Percentiles rank a stretch among this genome's conserved stretches.
These are phyloP conservation scores for Rhabdophis nuchalis DNA, from an alignment of 2,797 vertebrate genomes.

Conservation along the genomic window DNA sequence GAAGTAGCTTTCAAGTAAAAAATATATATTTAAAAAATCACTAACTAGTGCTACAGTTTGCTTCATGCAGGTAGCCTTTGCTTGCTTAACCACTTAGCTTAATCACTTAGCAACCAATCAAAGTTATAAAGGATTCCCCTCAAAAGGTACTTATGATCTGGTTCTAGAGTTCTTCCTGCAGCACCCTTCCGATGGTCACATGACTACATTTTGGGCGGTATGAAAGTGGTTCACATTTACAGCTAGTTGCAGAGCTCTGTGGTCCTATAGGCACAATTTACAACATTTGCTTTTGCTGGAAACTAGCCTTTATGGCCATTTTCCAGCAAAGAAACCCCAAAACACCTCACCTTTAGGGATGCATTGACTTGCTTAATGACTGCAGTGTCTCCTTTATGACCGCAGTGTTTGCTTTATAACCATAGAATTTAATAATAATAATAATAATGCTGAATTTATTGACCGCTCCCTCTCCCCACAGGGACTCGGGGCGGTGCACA, in stretches of 20 bases:
- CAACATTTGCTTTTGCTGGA: background rate
- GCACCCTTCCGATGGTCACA: background rate
- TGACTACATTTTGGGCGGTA: background rate
- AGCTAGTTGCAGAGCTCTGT: background rate
- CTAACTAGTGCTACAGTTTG: background rate
- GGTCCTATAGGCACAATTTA: background rate
- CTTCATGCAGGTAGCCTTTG: background rate
- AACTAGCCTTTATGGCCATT: background rate
- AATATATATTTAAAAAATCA: background rate
- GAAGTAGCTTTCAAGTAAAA: background rate
- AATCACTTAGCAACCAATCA: background rate
- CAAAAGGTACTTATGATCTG: background rate
- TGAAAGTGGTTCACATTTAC: background rate
- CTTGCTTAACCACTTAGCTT: background rate
- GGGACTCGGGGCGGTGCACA: too few relatives aligned
- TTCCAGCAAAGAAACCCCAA: background rate
- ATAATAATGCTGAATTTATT: too few relatives aligned
- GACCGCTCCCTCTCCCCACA: too few relatives aligned
- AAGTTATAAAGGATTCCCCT: background rate
- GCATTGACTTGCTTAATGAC: background rate
- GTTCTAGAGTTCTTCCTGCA: background rate
- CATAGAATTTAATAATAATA: too few relatives aligned
- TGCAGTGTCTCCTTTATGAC: background rate
- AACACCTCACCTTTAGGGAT: background rate
- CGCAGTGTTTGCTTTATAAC: background rate